These are phyloP conservation scores for Mastacembelus armatus DNA, from an alignment of 2,797 vertebrate genomes.

Conservation along the genomic window DNA sequence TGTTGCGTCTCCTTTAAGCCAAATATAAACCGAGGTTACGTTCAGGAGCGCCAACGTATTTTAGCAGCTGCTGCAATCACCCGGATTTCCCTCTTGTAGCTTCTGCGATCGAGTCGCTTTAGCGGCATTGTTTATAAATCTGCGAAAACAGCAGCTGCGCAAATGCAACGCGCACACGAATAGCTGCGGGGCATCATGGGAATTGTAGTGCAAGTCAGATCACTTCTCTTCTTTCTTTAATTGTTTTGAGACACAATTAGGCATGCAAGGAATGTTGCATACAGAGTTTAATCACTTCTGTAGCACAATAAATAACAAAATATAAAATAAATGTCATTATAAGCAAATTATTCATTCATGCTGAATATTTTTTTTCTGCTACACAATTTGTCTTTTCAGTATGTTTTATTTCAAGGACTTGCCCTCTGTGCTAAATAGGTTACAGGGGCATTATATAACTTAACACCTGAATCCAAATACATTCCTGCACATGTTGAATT, in stretches of 20 bases:
- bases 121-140: conserved; percentile 50
- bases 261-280: accelerated
- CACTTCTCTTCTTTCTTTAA: neutral
- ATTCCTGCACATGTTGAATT: neutral
- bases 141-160: conserved; percentile 17
- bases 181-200: conserved; percentile 57
- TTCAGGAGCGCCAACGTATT: conserved; percentile 38
- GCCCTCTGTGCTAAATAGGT: neutral
- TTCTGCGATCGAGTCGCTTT: accelerated
- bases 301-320: neutral
- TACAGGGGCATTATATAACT: no score
- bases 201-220: conserved; percentile 54
- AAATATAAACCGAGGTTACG: conserved; percentile 74
- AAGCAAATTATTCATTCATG: neutral
- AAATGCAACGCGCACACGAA: neutral
- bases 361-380: neutral
- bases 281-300: neutral
- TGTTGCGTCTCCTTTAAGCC: conserved; percentile 91
- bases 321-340: neutral
- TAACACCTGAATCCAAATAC: no score
- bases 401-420: neutral
- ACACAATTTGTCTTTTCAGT: neutral
- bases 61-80: conserved; percentile 30
- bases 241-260: no score
- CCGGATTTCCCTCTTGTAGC: conserved; percentile 39